Percentiles rank a stretch among this genome's conserved stretches.
phyloP scores from a whole-genome alignment of 2,797 vertebrate species.

The Manis crassicaudata region DNA sequence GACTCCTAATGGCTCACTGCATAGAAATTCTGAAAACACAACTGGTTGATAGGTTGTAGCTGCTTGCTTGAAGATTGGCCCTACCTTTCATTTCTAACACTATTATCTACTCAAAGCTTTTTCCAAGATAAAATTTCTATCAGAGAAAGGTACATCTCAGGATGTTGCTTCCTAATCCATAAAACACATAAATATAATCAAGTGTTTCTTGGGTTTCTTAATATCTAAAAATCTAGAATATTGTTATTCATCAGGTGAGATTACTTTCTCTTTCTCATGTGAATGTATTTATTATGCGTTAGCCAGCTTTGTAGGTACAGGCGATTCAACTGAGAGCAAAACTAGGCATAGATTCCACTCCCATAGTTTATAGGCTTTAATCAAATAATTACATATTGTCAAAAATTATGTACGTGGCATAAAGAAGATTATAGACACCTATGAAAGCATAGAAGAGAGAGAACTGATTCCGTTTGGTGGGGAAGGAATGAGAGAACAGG shows the following conservation, averaged over 20 bases:
- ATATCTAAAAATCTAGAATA: neutral
- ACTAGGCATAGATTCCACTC: neutral
- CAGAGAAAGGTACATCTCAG: neutral
- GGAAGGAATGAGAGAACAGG: neutral
- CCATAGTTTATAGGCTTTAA: neutral
- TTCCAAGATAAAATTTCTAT: slow-evolving; percentile 3
- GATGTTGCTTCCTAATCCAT: neutral
- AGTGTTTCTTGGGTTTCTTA: slow-evolving; percentile 20
- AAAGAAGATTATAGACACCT: neutral
- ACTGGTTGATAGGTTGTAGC: neutral
- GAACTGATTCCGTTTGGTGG: neutral
- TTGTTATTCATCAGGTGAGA: neutral
- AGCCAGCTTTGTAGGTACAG: neutral
- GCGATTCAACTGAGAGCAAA: neutral
- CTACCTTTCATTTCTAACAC: neutral
- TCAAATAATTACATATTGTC: neutral
- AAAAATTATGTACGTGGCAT: neutral
- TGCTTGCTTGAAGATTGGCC: neutral
- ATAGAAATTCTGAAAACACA: neutral
- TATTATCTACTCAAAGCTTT: neutral
- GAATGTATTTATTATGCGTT: neutral
- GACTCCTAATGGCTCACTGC: neutral
- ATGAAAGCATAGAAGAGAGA: neutral
- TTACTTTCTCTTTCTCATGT: neutral
- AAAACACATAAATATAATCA: slow-evolving; percentile 9